phyloP scores from a whole-genome alignment of 2,113 vertebrate species.

The Sinosuthora webbiana region DNA sequence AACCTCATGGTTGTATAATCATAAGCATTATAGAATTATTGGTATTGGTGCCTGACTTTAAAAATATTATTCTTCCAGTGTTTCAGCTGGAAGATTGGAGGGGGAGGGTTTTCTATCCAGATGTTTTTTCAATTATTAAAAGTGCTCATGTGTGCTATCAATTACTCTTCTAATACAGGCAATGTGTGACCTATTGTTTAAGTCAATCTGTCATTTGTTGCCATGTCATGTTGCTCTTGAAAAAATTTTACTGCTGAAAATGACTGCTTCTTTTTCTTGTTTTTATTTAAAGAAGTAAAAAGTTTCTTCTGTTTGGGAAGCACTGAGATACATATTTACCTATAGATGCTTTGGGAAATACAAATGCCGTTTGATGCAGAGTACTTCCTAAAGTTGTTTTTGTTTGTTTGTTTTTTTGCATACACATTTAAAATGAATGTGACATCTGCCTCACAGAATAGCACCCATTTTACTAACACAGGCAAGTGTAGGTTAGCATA shows the following conservation, averaged over 20 bases:
- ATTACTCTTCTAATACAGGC: neutral
- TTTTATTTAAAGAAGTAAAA: neutral
- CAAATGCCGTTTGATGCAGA: neutral
- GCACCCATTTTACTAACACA: neutral
- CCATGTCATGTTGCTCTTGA: neutral
- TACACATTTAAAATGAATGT: neutral
- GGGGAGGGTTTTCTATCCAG: neutral
- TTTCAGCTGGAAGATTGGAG: neutral
- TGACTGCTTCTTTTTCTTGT: neutral
- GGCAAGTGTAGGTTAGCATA: neutral
- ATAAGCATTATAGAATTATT: neutral
- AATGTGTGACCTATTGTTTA: neutral
- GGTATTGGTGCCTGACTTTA: neutral
- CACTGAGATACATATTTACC: neutral
- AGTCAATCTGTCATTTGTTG: neutral
- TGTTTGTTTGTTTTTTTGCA: neutral
- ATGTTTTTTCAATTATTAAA: neutral
- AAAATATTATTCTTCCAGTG: neutral
- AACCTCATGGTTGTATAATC: neutral
- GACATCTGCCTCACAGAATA: neutral
- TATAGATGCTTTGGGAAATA: neutral
- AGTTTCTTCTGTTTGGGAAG: neutral
- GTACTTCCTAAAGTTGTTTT: neutral
- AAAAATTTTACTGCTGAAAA: neutral
- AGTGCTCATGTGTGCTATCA: neutral